Base-by-base conservation (phyloP, 2,113 vertebrate genomes). In the Stegostoma tigrinum region DNA sequence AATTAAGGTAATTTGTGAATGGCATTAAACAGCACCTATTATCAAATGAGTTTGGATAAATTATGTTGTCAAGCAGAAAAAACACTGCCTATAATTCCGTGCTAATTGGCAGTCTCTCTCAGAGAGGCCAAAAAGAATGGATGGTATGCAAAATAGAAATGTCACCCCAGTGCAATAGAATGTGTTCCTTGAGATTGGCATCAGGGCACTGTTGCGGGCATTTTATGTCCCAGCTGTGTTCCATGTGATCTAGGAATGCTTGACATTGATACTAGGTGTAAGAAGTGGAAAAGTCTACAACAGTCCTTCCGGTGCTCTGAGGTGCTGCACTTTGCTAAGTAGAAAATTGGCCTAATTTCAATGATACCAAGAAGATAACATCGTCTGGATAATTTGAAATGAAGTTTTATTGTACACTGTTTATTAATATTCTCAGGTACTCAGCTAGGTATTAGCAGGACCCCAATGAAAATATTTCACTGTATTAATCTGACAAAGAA, bases 1-100 rank as follows among this genome's bases (percentile, higher is more conserved):
- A 95, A 95, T 95, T 95, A 95, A 95, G 68, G 68, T 72, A 72
- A 95, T 95, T 95, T 95, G 94, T 95, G 66, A 95, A 30, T 95
- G 94, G 70, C 68, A 95, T 95, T 95, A 72, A 72, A 75, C 94
- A 72, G 68, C 67, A 95, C 66, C 94, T 52, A 95, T 95, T 95
- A 75, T 52, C 94, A 52, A 95, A 72, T 95, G 68, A 72, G 94
- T 30, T 68, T 52, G 67, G 67, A 72, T 95, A 70, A 95, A 95
- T 95, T 70, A 95, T 95, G 52, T 52, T 48, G 68, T 95, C 67
- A 95, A 95, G 42, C 12, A 30, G 55, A 93, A 93, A 89, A 95
- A 95, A 45, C 19, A 66, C 89, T 70, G 94, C 68, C 68, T 67
- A 95, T 95, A 95, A 95, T 95, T 95, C 94, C 68, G 52, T 19